Evolutionary conservation across 2,888 invertebrate genomes (phyloP).

Genomic region (Tipula vernalis): DNA sequence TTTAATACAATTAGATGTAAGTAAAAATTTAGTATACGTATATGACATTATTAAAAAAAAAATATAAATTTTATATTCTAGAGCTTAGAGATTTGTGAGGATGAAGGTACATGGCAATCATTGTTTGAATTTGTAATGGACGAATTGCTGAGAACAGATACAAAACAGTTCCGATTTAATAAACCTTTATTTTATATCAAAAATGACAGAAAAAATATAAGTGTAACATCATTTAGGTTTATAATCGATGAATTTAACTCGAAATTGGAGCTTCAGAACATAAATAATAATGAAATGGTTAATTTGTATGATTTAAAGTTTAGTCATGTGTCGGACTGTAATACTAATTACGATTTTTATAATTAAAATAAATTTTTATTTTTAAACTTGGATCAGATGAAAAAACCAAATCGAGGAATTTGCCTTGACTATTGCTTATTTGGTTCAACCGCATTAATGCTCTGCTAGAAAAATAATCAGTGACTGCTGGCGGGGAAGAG

Average conservation of each 20-base stretch:
- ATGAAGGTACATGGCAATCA: neutral
- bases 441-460: too few relatives aligned
- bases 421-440: too few relatives aligned
- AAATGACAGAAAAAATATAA: neutral
- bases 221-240: neutral
- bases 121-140: neutral
- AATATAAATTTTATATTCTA: neutral
- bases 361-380: too few relatives aligned
- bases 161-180: neutral
- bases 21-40: neutral
- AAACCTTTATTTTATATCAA: too few relatives aligned
- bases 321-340: neutral
- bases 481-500: too few relatives aligned
- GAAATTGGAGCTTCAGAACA: neutral
- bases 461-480: too few relatives aligned
- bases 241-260: neutral
- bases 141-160: neutral
- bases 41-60: too few relatives aligned
- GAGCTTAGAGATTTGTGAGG: neutral
- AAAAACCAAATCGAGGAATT: too few relatives aligned
- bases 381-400: too few relatives aligned
- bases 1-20: neutral
- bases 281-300: neutral
- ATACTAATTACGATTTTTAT: neutral
- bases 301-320: neutral